Conservation (phyloP, 1,140 invertebrate species). For the Drosophila lowei region DNA sequence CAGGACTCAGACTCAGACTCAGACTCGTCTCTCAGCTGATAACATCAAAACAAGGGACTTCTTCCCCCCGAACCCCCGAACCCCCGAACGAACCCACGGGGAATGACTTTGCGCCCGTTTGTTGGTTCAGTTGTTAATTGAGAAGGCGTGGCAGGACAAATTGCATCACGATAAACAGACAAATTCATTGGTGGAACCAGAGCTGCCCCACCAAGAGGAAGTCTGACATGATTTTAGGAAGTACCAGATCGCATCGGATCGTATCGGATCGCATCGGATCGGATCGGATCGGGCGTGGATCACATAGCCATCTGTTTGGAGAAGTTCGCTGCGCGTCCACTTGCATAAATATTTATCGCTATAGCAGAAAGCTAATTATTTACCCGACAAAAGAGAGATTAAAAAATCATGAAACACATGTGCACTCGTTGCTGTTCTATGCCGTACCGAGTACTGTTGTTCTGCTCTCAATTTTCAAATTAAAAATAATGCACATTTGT, state of each 20-base stretch:
- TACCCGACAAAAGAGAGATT: conserved; percentile 51
- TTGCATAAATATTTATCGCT: conserved; percentile 78
- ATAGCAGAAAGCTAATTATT: conserved; percentile 64
- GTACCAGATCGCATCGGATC: conserved; percentile 18
- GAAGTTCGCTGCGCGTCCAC: conserved; percentile 57
- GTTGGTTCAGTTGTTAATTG: conserved; percentile 50
- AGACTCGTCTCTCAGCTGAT: conserved; percentile 53
- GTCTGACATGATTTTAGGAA: conserved; percentile 40
- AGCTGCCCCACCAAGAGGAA: conserved; percentile 26
- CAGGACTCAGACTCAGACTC: no score
- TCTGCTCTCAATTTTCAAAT: conserved; percentile 46
- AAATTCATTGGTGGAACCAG: conserved; percentile 24
- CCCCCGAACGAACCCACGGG: not conserved
- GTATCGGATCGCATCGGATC: not conserved
- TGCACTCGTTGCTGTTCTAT: conserved; percentile 39
- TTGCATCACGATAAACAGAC: conserved; percentile 62
- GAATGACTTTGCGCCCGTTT: conserved; percentile 29
- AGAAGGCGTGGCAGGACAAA: conserved; percentile 55
- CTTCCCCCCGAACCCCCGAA: no score
- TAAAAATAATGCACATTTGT: conserved; percentile 74
- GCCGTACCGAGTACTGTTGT: not conserved
- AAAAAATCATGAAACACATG: conserved; percentile 60
- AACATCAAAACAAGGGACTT: conserved; percentile 77
- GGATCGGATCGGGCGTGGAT: not conserved
- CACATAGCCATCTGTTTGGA: conserved; percentile 46